A percentile compares a stretch with the other conserved stretches of the same genome.
These are phyloP conservation scores for Meleagris gallopavo DNA, from an alignment of 2,113 vertebrate species.

Conservation along the genomic window DNA sequence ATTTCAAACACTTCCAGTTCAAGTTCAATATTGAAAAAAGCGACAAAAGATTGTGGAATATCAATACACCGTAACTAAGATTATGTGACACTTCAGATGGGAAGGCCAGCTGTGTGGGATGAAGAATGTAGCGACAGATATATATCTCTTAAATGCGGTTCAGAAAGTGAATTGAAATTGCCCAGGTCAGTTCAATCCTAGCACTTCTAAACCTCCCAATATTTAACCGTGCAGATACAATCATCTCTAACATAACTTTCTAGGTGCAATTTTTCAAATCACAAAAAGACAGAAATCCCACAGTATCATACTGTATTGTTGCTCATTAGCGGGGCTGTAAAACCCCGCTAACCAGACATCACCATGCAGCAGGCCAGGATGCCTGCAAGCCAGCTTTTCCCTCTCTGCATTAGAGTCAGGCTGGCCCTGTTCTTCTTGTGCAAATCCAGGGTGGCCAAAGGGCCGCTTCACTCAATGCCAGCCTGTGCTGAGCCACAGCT, in stretches of 20 bases:
- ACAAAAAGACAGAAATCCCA: background rate
- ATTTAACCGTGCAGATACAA: background rate
- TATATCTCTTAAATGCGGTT: background rate
- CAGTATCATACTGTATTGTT: accelerated
- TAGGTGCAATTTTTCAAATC: background rate
- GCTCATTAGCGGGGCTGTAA: background rate
- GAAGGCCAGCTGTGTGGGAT: background rate
- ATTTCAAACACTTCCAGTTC: background rate
- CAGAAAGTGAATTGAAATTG: background rate
- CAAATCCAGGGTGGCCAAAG: background rate
- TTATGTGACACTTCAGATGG: background rate
- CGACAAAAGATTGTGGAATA: background rate
- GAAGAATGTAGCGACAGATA: background rate
- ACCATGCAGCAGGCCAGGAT: background rate
- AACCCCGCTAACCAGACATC: background rate
- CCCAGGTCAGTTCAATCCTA: background rate
- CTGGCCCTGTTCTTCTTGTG: background rate
- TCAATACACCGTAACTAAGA: background rate
- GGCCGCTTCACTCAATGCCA: background rate
- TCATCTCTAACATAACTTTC: background rate
- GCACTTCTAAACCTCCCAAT: background rate
- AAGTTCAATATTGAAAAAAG: background rate
- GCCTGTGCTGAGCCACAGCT: background rate
- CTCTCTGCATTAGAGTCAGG: background rate
- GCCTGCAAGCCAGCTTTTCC: background rate